Conservation (phyloP, 2,113 vertebrate species). For the Corvus cornix region DNA sequence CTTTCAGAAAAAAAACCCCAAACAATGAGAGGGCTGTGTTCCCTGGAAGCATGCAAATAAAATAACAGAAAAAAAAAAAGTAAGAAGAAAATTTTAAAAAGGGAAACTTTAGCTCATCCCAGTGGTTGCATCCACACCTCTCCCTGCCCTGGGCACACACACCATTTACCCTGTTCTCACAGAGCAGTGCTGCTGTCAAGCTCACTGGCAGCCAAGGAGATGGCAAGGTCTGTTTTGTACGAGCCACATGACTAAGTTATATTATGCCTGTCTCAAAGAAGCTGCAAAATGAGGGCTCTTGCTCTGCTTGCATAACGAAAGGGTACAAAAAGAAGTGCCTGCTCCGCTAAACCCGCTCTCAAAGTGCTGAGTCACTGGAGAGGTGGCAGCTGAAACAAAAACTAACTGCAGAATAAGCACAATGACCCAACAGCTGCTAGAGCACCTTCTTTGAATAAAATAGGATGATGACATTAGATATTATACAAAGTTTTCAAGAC, state of each 20-base stretch:
- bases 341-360: neutral
- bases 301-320: constrained; percentile 24
- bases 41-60: neutral
- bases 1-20: neutral
- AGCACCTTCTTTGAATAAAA: neutral
- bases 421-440: neutral
- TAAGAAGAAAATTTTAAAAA: too few species aligned
- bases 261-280: neutral
- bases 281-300: neutral
- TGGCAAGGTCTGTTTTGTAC: neutral
- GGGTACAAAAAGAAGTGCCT: neutral
- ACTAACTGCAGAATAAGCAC: constrained; percentile 22
- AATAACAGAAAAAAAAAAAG: neutral
- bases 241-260: neutral
- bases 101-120: neutral
- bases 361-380: constrained; percentile 16
- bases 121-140: neutral
- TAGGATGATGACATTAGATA: neutral
- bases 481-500: neutral
- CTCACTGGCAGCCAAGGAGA: neutral
- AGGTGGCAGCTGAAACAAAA: constrained; percentile 34
- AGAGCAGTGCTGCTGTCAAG: neutral
- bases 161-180: neutral
- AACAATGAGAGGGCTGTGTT: neutral
- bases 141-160: neutral